These are phyloP conservation scores for Lycaon pictus DNA, from an alignment of 2,113 vertebrate species.

Conservation along the genomic window DNA sequence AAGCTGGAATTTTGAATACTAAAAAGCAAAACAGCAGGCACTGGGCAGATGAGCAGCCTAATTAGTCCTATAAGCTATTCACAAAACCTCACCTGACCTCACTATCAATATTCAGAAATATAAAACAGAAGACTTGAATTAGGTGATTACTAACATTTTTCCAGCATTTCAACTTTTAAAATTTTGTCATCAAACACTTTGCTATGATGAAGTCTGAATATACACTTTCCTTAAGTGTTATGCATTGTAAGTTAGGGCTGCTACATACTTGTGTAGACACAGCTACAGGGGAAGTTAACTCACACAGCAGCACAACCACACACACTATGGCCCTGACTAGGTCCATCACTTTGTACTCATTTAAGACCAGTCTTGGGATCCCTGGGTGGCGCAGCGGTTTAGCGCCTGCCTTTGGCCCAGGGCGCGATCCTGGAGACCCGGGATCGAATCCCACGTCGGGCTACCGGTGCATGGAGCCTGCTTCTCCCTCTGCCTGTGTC, in stretches of 20 bases:
- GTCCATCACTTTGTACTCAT: neutral
- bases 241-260: neutral
- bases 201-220: neutral
- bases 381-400: too few relatives aligned
- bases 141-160: neutral
- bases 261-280: neutral
- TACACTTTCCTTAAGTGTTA: neutral
- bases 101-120: slow-evolving; percentile 4
- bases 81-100: neutral
- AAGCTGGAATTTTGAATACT: neutral
- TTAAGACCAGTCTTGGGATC: neutral
- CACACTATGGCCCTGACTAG: neutral
- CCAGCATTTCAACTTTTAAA: neutral
- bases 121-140: neutral
- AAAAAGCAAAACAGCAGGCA: neutral
- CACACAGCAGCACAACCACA: neutral
- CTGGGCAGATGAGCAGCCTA: neutral
- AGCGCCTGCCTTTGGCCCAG: too few relatives aligned
- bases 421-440: too few relatives aligned
- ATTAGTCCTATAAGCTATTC: neutral
- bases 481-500: too few relatives aligned
- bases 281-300: neutral
- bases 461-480: too few relatives aligned
- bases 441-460: too few relatives aligned
- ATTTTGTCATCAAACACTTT: neutral